Base-by-base conservation (phyloP, 2,888 invertebrate genomes). In the Apamea monoglypha region DNA sequence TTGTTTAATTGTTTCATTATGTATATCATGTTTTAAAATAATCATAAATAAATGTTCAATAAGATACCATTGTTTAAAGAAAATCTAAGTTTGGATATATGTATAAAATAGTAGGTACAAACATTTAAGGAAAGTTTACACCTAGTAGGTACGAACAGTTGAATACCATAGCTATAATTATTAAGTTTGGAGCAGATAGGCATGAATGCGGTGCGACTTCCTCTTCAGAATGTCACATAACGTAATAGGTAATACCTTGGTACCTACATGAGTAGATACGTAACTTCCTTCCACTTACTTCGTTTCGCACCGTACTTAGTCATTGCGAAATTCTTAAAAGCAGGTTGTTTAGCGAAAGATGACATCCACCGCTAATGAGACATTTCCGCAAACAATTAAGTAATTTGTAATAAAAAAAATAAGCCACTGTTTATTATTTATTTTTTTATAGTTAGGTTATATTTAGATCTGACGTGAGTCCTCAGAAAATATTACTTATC, bases 281-380 rank as follows among this genome's bases (percentile, higher is more conserved):
- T 74, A 71, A 84, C 83, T 76, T 80, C 84, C 83, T 84, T 81
- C 84, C 74, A 84, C 76, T 76, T 74, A 84, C 76, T 74, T 81
- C 29, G 44, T 61, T 74, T 74, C 32, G 63, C 40, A 67, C 29
- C 53, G 71, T 66, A 83, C 59, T 74, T 68, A 67, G 44, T 68
- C 44, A 84, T 81, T 81, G 44, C 83, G 36, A 74, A 84, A 84
- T 72, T 64, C 56, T 76, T 76, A 81, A 56, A 25, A 50, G 63
- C 74, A 53, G 59, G 44, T 68, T 59, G 81, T 64, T 77, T 47
- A 72, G n/a, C 36, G 16, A 74, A 81, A 77, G 71, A 72, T 84
- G 84, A 77, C 85, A 84, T 77, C 71, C 53, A 84, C 59, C 25
- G 21, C 76, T 71, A 84, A 84, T 50, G 68, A 77, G 74, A 53